Conservation (phyloP, 2,113 vertebrate genomes). For the Amazona guildingii region DNA sequence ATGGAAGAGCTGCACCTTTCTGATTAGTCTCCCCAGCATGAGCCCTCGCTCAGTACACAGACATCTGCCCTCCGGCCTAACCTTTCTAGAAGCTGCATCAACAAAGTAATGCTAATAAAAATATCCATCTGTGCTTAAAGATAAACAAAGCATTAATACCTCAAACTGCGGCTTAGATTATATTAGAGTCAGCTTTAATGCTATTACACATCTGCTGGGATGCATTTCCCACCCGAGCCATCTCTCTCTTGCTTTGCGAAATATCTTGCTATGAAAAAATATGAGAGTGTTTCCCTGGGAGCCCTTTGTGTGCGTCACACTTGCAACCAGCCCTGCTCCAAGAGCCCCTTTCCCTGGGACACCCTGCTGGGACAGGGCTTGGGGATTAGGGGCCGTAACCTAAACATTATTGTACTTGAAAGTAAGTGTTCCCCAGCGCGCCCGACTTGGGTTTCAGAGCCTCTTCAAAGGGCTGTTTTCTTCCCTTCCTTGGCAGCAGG, state of each 20-base stretch:
- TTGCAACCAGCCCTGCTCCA: background rate
- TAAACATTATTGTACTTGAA: slow-evolving; percentile 46
- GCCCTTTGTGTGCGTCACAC: background rate
- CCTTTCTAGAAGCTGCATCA: slow-evolving; percentile 76
- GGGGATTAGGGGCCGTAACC: slow-evolving; percentile 39
- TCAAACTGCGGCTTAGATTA: slow-evolving; percentile 73
- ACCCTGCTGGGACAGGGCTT: background rate
- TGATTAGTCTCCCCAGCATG: slow-evolving; percentile 45
- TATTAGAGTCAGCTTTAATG: slow-evolving; percentile 75
- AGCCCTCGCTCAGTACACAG: slow-evolving; percentile 66
- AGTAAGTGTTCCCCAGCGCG: background rate
- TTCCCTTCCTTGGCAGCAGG: background rate
- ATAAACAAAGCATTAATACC: slow-evolving; percentile 83
- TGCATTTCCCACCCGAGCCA: slow-evolving; percentile 27
- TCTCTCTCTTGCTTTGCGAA: slow-evolving; percentile 15
- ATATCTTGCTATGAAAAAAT: slow-evolving; percentile 37
- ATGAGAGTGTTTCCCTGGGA: background rate
- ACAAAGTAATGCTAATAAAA: slow-evolving; percentile 83
- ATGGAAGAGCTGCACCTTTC: slow-evolving; percentile 50
- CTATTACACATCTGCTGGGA: slow-evolving; percentile 76
- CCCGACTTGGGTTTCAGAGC: slow-evolving; percentile 46
- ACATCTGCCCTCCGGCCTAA: slow-evolving; percentile 77
- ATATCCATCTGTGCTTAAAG: slow-evolving; percentile 83
- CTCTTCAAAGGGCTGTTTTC: slow-evolving; percentile 29
- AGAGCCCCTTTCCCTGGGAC: background rate